Evolutionary conservation across 2,888 invertebrate genomes (phyloP).

Genomic region (Nomada fabriciana): DNA sequence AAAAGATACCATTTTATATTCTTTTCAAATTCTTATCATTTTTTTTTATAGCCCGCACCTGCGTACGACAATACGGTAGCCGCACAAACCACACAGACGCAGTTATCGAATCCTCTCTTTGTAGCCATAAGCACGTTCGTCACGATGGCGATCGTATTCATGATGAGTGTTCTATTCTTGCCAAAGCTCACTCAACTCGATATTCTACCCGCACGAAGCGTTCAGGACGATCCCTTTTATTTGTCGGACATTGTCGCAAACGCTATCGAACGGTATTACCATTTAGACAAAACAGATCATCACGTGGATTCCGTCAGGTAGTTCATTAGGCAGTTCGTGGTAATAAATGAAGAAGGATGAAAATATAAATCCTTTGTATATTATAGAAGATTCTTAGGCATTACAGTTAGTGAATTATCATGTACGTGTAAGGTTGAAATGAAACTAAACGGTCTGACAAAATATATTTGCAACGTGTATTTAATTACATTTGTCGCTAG

Average conservation of each 20-base stretch:
- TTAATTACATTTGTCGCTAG: constrained; percentile 36
- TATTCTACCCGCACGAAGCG: constrained; percentile 63
- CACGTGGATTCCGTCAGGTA: constrained; percentile 30
- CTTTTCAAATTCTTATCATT: neutral
- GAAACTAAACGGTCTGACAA: constrained; percentile 5
- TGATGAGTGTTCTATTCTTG: constrained; percentile 85
- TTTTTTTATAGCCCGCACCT: constrained; percentile 61
- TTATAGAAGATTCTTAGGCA: neutral
- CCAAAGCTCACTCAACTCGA: constrained; percentile 83
- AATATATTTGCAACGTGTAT: constrained; percentile 51
- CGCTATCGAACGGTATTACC: constrained; percentile 69
- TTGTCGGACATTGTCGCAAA: constrained; percentile 71
- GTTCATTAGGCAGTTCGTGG: neutral
- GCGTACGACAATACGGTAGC: constrained; percentile 53
- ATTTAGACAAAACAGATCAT: constrained; percentile 36
- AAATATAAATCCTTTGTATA: neutral
- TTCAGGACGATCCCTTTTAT: constrained; percentile 71
- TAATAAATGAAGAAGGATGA: neutral
- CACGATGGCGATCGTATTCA: constrained; percentile 86
- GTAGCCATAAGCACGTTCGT: constrained; percentile 87
- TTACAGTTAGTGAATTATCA: neutral
- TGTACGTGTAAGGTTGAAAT: constrained; percentile 26
- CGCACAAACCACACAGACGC: constrained; percentile 74
- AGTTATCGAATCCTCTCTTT: constrained; percentile 85
- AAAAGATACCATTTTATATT: neutral